These are phyloP conservation scores for Tipula confusa DNA, from an alignment of 2,888 invertebrate genomes.

Conservation along the genomic window DNA sequence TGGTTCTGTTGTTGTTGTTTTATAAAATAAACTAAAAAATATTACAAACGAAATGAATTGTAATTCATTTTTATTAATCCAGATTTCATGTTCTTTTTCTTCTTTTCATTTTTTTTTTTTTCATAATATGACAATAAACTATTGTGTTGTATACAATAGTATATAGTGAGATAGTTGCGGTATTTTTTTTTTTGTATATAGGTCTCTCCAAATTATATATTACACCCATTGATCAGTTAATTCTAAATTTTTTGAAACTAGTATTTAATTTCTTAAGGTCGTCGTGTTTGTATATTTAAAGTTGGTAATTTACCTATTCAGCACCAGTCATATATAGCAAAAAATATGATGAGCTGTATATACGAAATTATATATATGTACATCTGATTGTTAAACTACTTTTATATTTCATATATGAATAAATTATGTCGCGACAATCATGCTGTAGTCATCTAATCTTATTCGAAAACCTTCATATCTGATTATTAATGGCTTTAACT, in stretches of 20 bases:
- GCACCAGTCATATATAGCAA: too few species aligned
- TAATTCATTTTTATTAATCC: slow-evolving; percentile 21
- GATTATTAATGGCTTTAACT: too few species aligned
- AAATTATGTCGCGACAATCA: too few species aligned
- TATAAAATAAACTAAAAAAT: too few species aligned
- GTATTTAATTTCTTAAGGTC: not conserved
- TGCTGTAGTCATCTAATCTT: too few species aligned
- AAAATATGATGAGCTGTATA: too few species aligned
- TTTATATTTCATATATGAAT: too few species aligned
- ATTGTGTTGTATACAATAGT: not conserved
- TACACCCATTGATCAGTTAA: not conserved
- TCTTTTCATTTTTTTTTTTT: not conserved
- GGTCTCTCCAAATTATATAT: not conserved
- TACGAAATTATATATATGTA: too few species aligned
- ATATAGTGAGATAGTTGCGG: not conserved
- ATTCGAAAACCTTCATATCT: too few species aligned
- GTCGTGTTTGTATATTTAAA: not conserved
- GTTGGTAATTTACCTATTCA: too few species aligned
- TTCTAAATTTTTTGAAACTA: not conserved
- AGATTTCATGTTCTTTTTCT: not conserved
- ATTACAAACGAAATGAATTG: not conserved
- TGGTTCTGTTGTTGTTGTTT: not conserved
- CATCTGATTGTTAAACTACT: too few species aligned
- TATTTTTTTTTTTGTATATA: not conserved
- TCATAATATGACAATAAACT: not conserved